A percentile compares a stretch with the other conserved stretches of the same genome.
Evolutionary conservation across 2,888 invertebrate species (phyloP).

Genomic region (Mythimna ferrago): DNA sequence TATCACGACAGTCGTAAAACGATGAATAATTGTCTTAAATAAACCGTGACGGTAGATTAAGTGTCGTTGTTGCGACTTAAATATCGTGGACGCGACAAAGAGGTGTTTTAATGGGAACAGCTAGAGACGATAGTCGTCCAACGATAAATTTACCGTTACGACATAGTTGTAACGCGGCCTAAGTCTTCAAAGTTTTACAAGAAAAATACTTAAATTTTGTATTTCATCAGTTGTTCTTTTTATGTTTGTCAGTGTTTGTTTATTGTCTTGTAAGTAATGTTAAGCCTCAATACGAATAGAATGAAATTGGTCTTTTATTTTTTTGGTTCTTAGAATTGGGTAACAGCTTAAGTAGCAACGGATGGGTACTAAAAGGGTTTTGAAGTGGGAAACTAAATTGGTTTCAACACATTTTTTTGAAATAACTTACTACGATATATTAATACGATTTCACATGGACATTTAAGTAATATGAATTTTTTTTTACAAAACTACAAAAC

Average conservation of each 20-base stretch:
- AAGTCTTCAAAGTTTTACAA: conserved; percentile 34
- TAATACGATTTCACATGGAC: not conserved
- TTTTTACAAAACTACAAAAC: no score
- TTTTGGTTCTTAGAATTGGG: not conserved
- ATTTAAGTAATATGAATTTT: not conserved
- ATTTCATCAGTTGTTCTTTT: conserved; percentile 35
- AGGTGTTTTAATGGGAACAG: no score
- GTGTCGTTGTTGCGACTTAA: no score
- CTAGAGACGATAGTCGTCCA: no score
- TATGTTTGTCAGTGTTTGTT: conserved; percentile 20
- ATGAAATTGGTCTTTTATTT: not conserved
- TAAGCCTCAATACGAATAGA: not conserved
- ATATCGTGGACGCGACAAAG: no score
- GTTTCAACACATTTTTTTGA: not conserved
- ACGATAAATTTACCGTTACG: no score
- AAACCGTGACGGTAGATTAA: no score
- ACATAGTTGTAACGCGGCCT: no score
- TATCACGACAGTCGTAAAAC: no score
- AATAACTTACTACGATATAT: not conserved
- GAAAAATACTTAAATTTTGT: conserved; percentile 42
- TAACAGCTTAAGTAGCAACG: not conserved
- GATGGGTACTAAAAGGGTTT: not conserved
- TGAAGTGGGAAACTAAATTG: not conserved
- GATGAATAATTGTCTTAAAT: no score
- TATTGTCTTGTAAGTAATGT: conserved; percentile 3